Evolutionary conservation across 37 sponge, comb jelly and placozoan species (phyloP), one percentile per base, ranked within the genome.

Genomic region (Bolinopsis microptera): DNA sequence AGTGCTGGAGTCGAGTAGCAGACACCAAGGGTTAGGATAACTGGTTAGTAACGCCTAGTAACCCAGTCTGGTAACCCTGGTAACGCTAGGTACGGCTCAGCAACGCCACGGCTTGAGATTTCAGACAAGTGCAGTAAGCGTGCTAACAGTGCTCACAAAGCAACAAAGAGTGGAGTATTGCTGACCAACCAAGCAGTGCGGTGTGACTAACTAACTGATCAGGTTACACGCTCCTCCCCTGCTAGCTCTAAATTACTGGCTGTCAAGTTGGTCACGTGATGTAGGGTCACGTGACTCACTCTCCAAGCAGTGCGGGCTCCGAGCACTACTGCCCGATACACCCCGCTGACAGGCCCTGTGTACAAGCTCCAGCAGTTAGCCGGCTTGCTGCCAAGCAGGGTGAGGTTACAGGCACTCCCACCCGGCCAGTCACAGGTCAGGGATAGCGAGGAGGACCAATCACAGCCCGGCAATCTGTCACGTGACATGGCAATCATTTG

Each of bases 181-280:
- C 5, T 48, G 61, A 86, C 24, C 90, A 86, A 41, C 61, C 90
- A 86, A 86, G 90, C 90, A 86, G 30, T 86, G 61, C 61, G 82
- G 37, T 86, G 61, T 38, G 38, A 77, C 36, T 86, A 86, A 86
- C 90, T 86, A 24, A n/a, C 90, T 39, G 90, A 86, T 86, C 90
- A 39, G 90, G 90, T 86, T 86, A 86, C 90, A 24, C 80, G 21
- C 9, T 77, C 80, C 80, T 72, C 74, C 74, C 61, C 61, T 48
- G 61, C 61, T 48, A 72, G 75, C 35, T 86, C 61, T 41, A 41
- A 86, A 86, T 86, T 86, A 86, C 90, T 38, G 61, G 80, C 32
- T 77, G 80, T 77, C 80, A 77, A 77, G 80, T 77, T 39, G 61
- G 90, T 86, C 90, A 86, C 90, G 90, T 86, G 90, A 86, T 86